Conservation (phyloP, 1,140 invertebrate genomes). For the Lerema accius region DNA sequence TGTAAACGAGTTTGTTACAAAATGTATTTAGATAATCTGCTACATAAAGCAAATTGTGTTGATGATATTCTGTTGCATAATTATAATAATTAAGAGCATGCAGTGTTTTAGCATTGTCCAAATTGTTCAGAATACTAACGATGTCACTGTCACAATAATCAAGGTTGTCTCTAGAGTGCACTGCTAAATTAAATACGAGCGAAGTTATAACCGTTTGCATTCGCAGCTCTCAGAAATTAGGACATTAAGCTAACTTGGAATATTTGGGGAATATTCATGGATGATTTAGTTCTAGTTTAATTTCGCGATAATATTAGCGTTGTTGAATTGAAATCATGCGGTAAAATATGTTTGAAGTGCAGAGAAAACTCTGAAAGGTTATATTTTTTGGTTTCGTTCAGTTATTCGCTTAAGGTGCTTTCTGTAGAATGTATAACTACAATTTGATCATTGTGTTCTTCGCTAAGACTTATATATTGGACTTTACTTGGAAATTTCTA, state of each 20-base stretch:
- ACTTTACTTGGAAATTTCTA: too few relatives aligned
- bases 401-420: too few relatives aligned
- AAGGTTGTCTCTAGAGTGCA: constrained; percentile 34
- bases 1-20: too few relatives aligned
- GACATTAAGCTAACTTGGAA: constrained; percentile 29
- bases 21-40: not conserved
- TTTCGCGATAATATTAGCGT: constrained; percentile 2
- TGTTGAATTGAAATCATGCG: not conserved
- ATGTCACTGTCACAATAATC: constrained; percentile 41
- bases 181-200: constrained; percentile 43
- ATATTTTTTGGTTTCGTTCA: too few relatives aligned
- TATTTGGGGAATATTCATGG: constrained; percentile 29
- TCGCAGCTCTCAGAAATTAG: constrained; percentile 26
- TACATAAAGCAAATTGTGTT: not conserved
- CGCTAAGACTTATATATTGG: too few relatives aligned
- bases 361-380: too few relatives aligned
- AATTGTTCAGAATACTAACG: constrained; percentile 30
- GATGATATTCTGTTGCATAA: not conserved
- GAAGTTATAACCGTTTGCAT: constrained; percentile 38
- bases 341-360: too few relatives aligned
- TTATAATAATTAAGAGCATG: too few relatives aligned
- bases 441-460: too few relatives aligned
- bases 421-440: too few relatives aligned
- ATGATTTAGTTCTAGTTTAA: constrained; percentile 19
- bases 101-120: not conserved